Evolutionary conservation across 1,140 invertebrate species (phyloP).

Genomic region (Ganaspis sp.): DNA sequence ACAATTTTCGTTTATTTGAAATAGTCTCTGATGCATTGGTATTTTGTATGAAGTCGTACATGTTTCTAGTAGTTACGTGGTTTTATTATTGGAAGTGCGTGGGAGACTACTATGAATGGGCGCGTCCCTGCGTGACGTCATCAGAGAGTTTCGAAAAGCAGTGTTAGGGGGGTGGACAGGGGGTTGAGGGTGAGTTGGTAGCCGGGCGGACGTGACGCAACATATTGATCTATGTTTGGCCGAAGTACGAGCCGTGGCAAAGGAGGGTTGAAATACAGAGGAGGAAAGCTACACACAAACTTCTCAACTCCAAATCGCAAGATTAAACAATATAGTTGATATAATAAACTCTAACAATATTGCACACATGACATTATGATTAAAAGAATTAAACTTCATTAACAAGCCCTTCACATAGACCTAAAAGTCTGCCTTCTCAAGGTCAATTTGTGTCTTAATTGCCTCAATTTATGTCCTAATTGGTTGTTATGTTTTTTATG

Average conservation of each 20-base stretch:
- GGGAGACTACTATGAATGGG: conserved; percentile 72
- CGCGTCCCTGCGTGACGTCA: conserved; percentile 73
- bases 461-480: neutral
- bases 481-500: too few relatives aligned
- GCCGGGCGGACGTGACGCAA: conserved; percentile 70
- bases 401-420: neutral
- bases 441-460: neutral
- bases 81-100: conserved; percentile 66
- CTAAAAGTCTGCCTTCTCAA: neutral
- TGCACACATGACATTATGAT: neutral
- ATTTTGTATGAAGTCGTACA: conserved; percentile 40
- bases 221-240: conserved; percentile 74
- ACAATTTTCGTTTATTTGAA: neutral
- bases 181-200: conserved; percentile 49
- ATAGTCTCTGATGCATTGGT: conserved; percentile 42
- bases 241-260: conserved; percentile 29
- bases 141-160: conserved; percentile 40
- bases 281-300: conserved; percentile 52
- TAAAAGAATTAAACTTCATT: neutral
- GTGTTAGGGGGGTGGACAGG: conserved; percentile 35
- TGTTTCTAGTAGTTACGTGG: conserved; percentile 54
- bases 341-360: neutral
- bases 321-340: neutral
- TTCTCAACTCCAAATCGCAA: neutral
- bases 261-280: conserved; percentile 52